A percentile compares a stretch with the other conserved stretches of the same genome.
These are phyloP conservation scores for Pseudochromis fuscus DNA, from an alignment of 2,797 vertebrate species.

Conservation along the genomic window DNA sequence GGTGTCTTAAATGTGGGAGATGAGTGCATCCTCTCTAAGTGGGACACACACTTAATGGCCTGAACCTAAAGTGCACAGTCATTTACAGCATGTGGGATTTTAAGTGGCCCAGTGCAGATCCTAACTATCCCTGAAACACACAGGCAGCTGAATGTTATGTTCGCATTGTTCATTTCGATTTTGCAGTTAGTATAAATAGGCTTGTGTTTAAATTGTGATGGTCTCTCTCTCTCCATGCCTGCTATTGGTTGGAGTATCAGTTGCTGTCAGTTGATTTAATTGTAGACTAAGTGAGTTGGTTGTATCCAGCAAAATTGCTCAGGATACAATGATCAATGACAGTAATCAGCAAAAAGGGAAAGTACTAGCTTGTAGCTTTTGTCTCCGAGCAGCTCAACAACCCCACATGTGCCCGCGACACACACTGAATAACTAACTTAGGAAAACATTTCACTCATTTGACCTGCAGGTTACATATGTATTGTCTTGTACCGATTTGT, in stretches of 20 bases:
- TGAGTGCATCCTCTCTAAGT: conserved; percentile 75
- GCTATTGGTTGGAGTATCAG: too few species aligned
- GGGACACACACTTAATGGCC: conserved; percentile 76
- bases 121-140: conserved; percentile 9
- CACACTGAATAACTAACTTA: conserved; percentile 28
- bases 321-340: neutral
- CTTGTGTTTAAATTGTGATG: too few species aligned
- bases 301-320: conserved; percentile 8
- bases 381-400: conserved; percentile 1
- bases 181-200: too few species aligned
- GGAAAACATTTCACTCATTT: neutral
- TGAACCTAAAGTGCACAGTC: conserved; percentile 68
- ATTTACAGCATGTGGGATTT: conserved; percentile 51
- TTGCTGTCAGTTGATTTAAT: conserved; percentile 12
- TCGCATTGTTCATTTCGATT: too few species aligned
- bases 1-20: conserved; percentile 81
- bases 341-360: conserved; percentile 11
- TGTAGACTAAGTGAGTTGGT: conserved; percentile 4
- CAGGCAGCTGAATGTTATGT: neutral
- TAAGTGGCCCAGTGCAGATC: conserved; percentile 52
- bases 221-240: too few species aligned
- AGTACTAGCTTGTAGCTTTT: conserved; percentile 11
- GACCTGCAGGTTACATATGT: neutral
- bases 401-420: neutral
- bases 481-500: neutral